These are phyloP conservation scores for Chondrosia reniformis DNA, from an alignment of 37 sponge, comb jelly and placozoan genomes.

Conservation along the genomic window DNA sequence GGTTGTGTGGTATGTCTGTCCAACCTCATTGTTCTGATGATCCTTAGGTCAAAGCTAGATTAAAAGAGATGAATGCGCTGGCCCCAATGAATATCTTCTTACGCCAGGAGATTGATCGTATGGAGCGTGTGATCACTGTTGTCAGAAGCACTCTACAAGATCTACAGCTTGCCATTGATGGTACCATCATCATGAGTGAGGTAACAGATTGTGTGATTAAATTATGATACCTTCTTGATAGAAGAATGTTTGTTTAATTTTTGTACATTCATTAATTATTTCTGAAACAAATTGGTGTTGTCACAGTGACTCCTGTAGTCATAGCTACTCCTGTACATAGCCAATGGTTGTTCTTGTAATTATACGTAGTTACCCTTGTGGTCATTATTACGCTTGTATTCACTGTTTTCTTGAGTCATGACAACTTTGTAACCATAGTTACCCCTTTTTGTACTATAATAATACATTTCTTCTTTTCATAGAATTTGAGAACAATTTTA, in stretches of 20 bases:
- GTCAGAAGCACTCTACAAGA: constrained; percentile 93
- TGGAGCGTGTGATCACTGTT: constrained; percentile 92
- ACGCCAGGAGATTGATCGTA: constrained; percentile 96
- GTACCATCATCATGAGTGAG: constrained; percentile 99
- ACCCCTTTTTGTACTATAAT: too few species aligned
- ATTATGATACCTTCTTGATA: background rate
- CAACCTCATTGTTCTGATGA: too few species aligned
- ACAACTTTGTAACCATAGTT: too few species aligned
- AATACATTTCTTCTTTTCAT: too few species aligned
- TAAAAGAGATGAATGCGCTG: constrained; percentile 93
- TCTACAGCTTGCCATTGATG: constrained; percentile 97
- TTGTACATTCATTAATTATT: too few species aligned
- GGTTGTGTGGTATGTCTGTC: too few species aligned
- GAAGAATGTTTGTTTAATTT: too few species aligned
- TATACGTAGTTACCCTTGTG: too few species aligned
- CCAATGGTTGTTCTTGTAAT: too few species aligned
- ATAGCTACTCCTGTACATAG: background rate
- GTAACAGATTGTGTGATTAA: constrained; percentile 46
- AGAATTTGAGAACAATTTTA: constrained; percentile 90
- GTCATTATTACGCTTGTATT: too few species aligned
- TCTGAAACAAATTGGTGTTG: too few species aligned
- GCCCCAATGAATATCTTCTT: constrained; percentile 99
- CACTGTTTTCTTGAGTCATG: too few species aligned
- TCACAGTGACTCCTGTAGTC: background rate
- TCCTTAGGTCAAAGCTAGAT: constrained; percentile 64